phyloP scores from a whole-genome alignment of 2,113 vertebrate species.

The Ranitomeya variabilis region DNA sequence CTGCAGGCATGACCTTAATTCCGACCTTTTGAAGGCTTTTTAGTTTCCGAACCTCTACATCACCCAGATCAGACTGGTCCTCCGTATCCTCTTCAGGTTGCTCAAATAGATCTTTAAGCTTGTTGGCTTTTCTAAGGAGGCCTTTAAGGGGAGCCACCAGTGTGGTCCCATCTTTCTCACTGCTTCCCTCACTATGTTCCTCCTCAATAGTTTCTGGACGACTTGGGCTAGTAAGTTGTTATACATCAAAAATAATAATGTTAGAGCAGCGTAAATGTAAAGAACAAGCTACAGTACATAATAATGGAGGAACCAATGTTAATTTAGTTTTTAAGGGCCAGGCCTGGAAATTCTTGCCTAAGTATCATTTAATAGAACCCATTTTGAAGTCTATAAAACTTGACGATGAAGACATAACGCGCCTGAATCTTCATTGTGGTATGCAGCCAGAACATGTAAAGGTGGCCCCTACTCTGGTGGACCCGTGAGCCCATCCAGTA shows the following conservation, averaged over 20 bases:
- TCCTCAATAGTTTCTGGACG: slow-evolving; percentile 77
- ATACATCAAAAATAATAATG: slow-evolving; percentile 4
- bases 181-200: slow-evolving; percentile 69
- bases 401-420: not conserved
- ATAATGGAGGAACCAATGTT: not conserved
- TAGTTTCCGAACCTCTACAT: slow-evolving; percentile 76
- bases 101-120: not conserved
- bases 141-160: slow-evolving; percentile 52
- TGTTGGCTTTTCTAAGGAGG: slow-evolving; percentile 39
- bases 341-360: too few species aligned
- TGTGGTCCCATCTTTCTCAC: slow-evolving; percentile 61
- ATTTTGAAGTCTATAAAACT: not conserved
- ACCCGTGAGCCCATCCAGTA: not conserved
- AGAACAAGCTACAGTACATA: not conserved
- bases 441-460: too few species aligned
- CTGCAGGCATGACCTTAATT: slow-evolving; percentile 88
- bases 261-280: not conserved
- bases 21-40: slow-evolving; percentile 84
- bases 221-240: slow-evolving; percentile 73
- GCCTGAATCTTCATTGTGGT: too few species aligned
- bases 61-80: slow-evolving; percentile 56
- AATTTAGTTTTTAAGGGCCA: not conserved
- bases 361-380: not conserved
- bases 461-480: not conserved
- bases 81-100: slow-evolving; percentile 49